A percentile compares a stretch with the other conserved stretches of the same genome.
Evolutionary conservation across 2,797 vertebrate genomes (phyloP).

Genomic region (Chromobotia macracanthus): DNA sequence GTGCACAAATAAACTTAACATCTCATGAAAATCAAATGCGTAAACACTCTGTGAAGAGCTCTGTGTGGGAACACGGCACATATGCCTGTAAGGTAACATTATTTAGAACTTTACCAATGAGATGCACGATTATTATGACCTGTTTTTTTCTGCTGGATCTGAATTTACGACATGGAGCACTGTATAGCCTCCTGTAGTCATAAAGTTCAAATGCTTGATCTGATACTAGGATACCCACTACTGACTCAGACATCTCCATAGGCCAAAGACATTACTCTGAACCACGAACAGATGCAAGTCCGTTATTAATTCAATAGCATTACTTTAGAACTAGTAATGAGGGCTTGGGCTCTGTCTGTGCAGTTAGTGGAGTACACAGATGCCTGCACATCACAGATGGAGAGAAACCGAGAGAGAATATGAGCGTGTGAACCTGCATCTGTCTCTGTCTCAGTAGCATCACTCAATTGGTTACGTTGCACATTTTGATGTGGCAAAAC

Average conservation of each 20-base stretch:
- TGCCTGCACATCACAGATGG: neutral
- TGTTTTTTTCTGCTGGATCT: neutral
- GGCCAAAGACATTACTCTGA: constrained; percentile 33
- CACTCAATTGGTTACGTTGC: neutral
- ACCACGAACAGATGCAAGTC: neutral
- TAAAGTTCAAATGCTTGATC: constrained; percentile 26
- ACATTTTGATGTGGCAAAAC: too few species aligned
- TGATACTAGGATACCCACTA: constrained; percentile 32
- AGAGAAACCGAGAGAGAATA: constrained; percentile 13
- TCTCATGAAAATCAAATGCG: constrained; percentile 20
- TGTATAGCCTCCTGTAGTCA: constrained; percentile 18
- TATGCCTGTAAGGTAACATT: constrained; percentile 17
- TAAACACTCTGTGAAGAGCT: neutral
- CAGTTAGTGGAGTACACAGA: neutral
- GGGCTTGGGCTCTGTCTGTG: neutral
- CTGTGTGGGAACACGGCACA: neutral
- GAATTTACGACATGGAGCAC: constrained; percentile 29
- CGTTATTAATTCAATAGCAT: neutral
- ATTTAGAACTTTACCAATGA: neutral
- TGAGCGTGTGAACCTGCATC: neutral
- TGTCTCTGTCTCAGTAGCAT: neutral
- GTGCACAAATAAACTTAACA: constrained; percentile 12
- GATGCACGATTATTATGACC: constrained; percentile 28
- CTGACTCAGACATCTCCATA: constrained; percentile 34
- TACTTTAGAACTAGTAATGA: neutral